Percentiles rank a stretch among this genome's conserved stretches.
These are phyloP conservation scores for Parelbella ahira DNA, from an alignment of 2,888 invertebrate species.

Conservation along the genomic window DNA sequence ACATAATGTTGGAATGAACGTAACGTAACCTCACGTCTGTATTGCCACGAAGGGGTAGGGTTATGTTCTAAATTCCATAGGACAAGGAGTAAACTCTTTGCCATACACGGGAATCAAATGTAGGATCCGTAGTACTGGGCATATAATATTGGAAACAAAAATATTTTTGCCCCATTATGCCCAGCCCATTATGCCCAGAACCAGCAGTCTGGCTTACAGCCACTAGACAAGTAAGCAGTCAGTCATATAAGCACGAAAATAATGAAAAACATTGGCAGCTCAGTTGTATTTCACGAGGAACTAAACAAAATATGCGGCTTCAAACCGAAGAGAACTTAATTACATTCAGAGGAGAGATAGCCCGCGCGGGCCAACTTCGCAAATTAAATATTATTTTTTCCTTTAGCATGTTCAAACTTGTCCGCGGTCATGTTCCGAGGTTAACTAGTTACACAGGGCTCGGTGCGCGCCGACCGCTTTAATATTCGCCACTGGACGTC, in stretches of 20 bases:
- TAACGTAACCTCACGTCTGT: no score
- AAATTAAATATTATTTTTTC: conserved; percentile 65
- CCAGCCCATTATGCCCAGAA: no score
- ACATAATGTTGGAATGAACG: no score
- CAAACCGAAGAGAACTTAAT: conserved; percentile 32
- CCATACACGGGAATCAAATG: no score
- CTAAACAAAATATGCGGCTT: conserved; percentile 14
- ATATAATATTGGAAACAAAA: no score
- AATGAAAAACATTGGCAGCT: conserved; percentile 6
- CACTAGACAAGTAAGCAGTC: no score
- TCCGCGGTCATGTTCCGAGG: conserved; percentile 46
- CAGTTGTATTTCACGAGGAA: conserved; percentile 17
- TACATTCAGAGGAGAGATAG: conserved; percentile 42
- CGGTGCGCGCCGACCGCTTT: conserved; percentile 60
- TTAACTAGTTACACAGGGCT: conserved; percentile 63
- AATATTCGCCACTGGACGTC: conserved; percentile 77
- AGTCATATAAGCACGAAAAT: conserved; percentile 1
- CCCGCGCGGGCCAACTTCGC: conserved; percentile 41
- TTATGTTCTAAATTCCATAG: no score
- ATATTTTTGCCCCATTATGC: no score
- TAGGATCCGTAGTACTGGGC: no score
- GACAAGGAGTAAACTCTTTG: no score
- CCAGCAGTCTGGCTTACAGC: no score
- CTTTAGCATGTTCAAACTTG: conserved; percentile 46
- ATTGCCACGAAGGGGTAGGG: no score